Evolutionary conservation across 1,140 invertebrate species (phyloP).

Genomic region (Phthorimaea operculella): DNA sequence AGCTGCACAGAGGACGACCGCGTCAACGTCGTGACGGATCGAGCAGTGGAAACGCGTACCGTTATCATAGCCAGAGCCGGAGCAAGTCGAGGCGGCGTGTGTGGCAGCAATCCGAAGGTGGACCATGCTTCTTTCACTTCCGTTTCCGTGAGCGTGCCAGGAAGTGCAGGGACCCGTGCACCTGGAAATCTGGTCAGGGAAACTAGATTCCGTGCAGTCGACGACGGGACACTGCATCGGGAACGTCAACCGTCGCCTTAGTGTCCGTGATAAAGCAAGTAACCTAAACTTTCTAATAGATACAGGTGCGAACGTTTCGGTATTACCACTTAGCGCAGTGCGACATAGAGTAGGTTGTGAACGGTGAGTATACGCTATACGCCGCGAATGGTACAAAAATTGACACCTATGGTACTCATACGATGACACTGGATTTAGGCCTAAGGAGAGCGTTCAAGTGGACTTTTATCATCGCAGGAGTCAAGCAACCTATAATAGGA

Average conservation of each 20-base stretch:
- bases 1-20: neutral
- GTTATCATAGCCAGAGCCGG: neutral
- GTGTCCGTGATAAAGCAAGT: constrained; percentile 20
- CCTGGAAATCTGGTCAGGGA: constrained; percentile 6
- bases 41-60: neutral
- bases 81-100: neutral
- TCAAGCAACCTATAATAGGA: constrained; percentile 41
- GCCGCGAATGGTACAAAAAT: constrained; percentile 29
- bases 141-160: neutral
- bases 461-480: constrained; percentile 45
- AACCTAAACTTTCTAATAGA: constrained; percentile 26
- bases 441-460: constrained; percentile 32
- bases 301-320: constrained; percentile 36
- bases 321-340: constrained; percentile 17
- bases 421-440: constrained; percentile 28
- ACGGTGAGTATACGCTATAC: constrained; percentile 18
- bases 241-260: constrained; percentile 13
- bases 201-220: constrained; percentile 14
- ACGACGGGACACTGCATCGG: constrained; percentile 5
- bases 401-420: constrained; percentile 31
- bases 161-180: neutral
- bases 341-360: neutral
- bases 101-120: neutral
- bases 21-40: neutral
- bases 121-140: neutral